Evolutionary conservation across 2,888 invertebrate species (phyloP).

Genomic region (Coenonympha glycerion): DNA sequence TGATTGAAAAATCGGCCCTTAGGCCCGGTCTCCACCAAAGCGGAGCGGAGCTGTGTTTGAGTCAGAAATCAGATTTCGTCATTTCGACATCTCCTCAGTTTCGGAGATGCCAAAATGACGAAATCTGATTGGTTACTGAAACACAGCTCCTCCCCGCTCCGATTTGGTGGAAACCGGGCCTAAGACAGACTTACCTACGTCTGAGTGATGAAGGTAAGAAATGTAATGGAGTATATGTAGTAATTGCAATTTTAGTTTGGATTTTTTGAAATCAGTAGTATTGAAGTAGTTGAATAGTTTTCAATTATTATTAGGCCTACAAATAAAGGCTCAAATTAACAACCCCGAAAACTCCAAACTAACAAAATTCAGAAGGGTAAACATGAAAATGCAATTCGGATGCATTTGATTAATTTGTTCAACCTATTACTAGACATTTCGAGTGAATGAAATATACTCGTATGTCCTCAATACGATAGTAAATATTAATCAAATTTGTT

Average conservation of each 20-base stretch:
- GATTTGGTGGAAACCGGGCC: too few species aligned
- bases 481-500: too few species aligned
- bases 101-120: background rate
- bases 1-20: too few species aligned
- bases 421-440: background rate
- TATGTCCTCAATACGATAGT: too few species aligned
- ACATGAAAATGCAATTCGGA: slow-evolving; percentile 1
- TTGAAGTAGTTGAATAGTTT: background rate
- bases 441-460: background rate
- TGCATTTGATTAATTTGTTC: background rate
- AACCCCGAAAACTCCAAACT: background rate
- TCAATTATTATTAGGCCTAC: too few species aligned
- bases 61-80: too few species aligned
- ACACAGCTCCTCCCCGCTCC: too few species aligned
- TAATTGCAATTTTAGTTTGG: background rate
- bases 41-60: too few species aligned
- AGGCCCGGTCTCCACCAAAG: too few species aligned
- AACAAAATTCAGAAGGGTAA: background rate
- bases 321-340: background rate
- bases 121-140: too few species aligned
- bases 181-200: background rate
- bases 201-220: background rate
- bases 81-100: too few species aligned
- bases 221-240: background rate
- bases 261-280: background rate